Conservation (phyloP, 2,888 invertebrate species). For the Coelinius sp. region DNA sequence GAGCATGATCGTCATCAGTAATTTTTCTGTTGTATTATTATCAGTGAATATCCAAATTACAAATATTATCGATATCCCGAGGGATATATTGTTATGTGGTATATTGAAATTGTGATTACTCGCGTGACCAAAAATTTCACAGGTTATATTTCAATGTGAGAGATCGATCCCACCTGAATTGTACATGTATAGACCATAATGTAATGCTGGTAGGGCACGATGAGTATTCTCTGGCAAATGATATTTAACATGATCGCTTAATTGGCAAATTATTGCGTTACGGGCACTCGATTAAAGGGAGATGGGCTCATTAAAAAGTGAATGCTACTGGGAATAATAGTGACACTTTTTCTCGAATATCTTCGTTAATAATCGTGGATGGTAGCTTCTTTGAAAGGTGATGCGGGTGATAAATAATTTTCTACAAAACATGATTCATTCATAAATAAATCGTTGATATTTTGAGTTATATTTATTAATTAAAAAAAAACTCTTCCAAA, state of each 20-base stretch:
- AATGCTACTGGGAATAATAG: background rate
- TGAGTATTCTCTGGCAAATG: constrained; percentile 2
- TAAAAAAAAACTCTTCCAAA: no score
- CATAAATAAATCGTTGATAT: no score
- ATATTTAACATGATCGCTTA: constrained; percentile 31
- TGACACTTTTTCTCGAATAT: background rate
- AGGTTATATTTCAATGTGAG: constrained; percentile 23
- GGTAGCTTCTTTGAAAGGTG: no score
- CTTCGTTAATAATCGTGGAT: background rate
- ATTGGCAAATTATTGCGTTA: constrained; percentile 28
- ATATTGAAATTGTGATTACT: constrained; percentile 13
- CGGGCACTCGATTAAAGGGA: constrained; percentile 7
- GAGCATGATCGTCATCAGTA: background rate
- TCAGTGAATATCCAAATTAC: constrained; percentile 28
- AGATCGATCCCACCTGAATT: constrained; percentile 21
- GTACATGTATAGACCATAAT: background rate
- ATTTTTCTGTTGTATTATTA: constrained; percentile 6
- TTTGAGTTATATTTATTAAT: no score
- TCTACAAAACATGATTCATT: no score
- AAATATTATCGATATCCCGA: constrained; percentile 22
- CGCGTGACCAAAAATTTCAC: constrained; percentile 13
- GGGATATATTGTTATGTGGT: constrained; percentile 22
- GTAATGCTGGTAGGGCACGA: background rate
- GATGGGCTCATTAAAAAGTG: background rate
- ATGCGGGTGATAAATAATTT: no score